Evolutionary conservation across 2,797 vertebrate species (phyloP).

Genomic region (Characodon lateralis): DNA sequence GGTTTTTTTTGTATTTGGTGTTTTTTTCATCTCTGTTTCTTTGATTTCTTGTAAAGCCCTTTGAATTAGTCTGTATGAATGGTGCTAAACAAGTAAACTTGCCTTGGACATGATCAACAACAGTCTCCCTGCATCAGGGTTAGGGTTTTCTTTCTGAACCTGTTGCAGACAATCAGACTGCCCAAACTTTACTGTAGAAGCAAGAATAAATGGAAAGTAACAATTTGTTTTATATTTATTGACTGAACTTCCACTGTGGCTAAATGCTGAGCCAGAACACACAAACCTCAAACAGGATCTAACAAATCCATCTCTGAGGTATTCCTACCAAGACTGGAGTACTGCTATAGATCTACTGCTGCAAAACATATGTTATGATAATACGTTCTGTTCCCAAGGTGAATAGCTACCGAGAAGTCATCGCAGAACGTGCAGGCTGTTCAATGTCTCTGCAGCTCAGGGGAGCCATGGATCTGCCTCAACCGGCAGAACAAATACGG

Average conservation of each 20-base stretch:
- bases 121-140: neutral
- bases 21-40: neutral
- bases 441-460: neutral
- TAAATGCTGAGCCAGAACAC: neutral
- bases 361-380: constrained; percentile 13
- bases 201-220: neutral
- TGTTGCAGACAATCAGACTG: too few species aligned
- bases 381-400: neutral
- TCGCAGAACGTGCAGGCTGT: neutral
- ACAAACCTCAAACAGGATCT: neutral
- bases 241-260: constrained; percentile 1
- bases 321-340: neutral
- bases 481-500: neutral
- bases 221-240: neutral
- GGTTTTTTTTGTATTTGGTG: neutral
- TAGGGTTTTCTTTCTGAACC: neutral
- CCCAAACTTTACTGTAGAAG: neutral
- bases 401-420: constrained; percentile 8
- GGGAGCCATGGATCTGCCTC: constrained; percentile 7
- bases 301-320: neutral
- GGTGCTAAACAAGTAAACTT: neutral
- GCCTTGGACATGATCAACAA: neutral
- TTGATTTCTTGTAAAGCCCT: neutral
- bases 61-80: too few species aligned
- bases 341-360: constrained; percentile 2